phyloP scores from a whole-genome alignment of 2,888 invertebrate genomes.

The Daptonema setosum region DNA sequence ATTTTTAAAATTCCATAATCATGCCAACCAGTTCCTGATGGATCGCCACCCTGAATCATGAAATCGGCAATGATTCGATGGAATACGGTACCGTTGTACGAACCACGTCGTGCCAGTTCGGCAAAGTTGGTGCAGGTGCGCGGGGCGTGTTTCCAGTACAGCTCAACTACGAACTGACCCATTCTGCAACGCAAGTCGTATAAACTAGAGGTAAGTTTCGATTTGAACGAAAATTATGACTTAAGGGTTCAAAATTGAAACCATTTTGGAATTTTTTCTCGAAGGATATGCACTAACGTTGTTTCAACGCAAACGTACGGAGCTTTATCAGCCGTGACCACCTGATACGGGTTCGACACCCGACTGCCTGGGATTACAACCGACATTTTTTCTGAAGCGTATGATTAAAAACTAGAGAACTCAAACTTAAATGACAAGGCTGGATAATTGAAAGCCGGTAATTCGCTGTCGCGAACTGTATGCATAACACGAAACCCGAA shows the following conservation, averaged over 20 bases:
- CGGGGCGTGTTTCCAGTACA: conserved; percentile 98
- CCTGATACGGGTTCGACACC: too few relatives aligned
- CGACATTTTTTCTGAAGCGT: too few relatives aligned
- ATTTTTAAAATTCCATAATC: not conserved
- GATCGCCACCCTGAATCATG: conserved; percentile 57
- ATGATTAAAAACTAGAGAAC: too few relatives aligned
- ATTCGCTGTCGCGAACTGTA: too few relatives aligned
- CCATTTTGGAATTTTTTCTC: not conserved
- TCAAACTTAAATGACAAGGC: too few relatives aligned
- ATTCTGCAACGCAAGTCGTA: conserved; percentile 37
- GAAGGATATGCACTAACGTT: conserved; percentile 3
- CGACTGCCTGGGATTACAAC: too few relatives aligned
- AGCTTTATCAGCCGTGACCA: conserved; percentile 1
- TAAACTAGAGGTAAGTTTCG: not conserved
- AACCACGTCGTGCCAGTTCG: conserved; percentile 69
- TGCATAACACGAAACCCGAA: too few relatives aligned
- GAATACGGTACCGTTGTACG: conserved; percentile 84
- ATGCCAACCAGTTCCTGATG: conserved; percentile 57
- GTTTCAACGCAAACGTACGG: conserved; percentile 13
- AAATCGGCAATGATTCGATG: conserved; percentile 67
- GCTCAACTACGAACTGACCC: conserved; percentile 70
- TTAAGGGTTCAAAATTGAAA: not conserved
- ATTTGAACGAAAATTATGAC: not conserved
- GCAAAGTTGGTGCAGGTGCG: conserved; percentile 89
- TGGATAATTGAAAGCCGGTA: too few relatives aligned